Base-by-base conservation (phyloP, 2,888 invertebrate species). In the Acleris cristana region DNA sequence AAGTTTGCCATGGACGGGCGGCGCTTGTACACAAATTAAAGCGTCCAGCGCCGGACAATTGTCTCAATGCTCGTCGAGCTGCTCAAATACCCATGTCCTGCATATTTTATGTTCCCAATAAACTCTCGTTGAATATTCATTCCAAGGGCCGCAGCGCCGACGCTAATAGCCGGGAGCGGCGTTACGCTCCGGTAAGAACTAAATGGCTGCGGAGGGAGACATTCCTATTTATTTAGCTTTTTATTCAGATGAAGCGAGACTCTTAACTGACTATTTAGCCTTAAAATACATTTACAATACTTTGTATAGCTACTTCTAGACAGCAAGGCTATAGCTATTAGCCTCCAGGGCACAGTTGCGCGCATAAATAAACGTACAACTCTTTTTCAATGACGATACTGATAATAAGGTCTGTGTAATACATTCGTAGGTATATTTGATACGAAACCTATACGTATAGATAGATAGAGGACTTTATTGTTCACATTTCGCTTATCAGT, bases 21-120 rank as follows among this genome's bases (percentile, higher is more conserved):
- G 48, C 44, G 51, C 53, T 45, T 74, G 67, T 71, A 81, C 82
- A 82, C 79, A 82, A 80, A 81, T 79, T 76, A 79, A 82, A 82
- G 57, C 60, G 69, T 67, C 70, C 61, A 62, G 69, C 65, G 62
- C 64, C 65, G 69, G 70, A 72, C 78, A 79, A 81, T 84, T 83
- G 79, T 75, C 77, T 78, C 76, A 83, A 86, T 80, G 70, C 71
- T 80, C 72, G 78, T 75, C 80, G 74, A 72, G 73, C 59, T 72
- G 72, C 74, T 78, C 72, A 76, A 77, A 77, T 69, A 66, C 64
- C 68, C 65, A 71, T 74, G 78, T 71, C 69, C 76, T 73, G 74
- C 77, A 79, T 79, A 74, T 76, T 76, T 74, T 65, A 74, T 68
- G 64, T 64, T 57, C 69, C 67, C 69, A 76, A 78, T 77, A 73